These are phyloP conservation scores for Drusus annulatus DNA, from an alignment of 1,140 invertebrate genomes.

Conservation along the genomic window DNA sequence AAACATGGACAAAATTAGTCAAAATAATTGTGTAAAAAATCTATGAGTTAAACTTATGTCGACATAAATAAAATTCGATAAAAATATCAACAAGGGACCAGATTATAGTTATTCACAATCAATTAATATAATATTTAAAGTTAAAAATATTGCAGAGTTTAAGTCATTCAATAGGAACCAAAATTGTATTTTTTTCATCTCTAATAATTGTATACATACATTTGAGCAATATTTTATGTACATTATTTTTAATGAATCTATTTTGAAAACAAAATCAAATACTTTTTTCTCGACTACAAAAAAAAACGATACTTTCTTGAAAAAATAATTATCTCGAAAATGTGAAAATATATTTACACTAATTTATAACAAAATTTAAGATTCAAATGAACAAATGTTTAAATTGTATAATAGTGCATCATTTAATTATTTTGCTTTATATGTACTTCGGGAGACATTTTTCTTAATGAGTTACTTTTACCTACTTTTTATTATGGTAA, in stretches of 20 bases:
- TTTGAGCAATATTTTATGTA: constrained; percentile 57
- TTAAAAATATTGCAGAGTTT: constrained; percentile 52
- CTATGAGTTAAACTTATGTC: constrained; percentile 1
- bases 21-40: not conserved
- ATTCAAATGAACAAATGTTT: not conserved
- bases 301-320: not conserved
- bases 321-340: not conserved
- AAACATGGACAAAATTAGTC: too few relatives aligned
- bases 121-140: constrained; percentile 43
- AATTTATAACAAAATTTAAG: not conserved
- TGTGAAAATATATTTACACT: not conserved
- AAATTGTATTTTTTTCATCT: constrained; percentile 42
- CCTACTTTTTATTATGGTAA: not conserved
- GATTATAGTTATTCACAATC: not conserved
- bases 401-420: not conserved
- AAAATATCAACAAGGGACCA: not conserved
- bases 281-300: not conserved
- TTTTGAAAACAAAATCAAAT: not conserved
- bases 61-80: not conserved
- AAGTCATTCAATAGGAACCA: constrained; percentile 54
- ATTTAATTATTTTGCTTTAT: not conserved
- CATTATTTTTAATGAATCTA: not conserved
- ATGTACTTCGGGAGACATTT: not conserved
- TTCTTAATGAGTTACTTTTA: not conserved
- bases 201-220: constrained; percentile 55